Conservation (phyloP, 2,113 vertebrate genomes). For the Mesembrinibis cayennensis region DNA sequence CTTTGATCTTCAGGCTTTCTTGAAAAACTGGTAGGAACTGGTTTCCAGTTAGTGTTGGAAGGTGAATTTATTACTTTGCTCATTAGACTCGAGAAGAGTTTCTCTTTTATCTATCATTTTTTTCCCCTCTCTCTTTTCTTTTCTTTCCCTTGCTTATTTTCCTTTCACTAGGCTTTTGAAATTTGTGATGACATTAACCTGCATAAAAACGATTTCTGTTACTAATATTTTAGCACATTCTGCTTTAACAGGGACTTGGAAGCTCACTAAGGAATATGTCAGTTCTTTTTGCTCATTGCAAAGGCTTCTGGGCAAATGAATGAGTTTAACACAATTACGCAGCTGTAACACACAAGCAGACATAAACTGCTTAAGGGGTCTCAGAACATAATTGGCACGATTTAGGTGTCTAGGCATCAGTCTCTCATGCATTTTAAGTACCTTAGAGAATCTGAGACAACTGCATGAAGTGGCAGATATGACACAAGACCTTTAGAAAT, state of each 20-base stretch:
- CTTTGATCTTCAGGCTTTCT: constrained; percentile 32
- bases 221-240: not conserved
- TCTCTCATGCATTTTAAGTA: not conserved
- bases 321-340: not conserved
- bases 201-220: not conserved
- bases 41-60: constrained; percentile 26
- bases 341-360: not conserved
- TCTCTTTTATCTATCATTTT: not conserved
- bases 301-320: not conserved
- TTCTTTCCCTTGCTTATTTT: not conserved
- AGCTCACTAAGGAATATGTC: not conserved
- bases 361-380: not conserved
- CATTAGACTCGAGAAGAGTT: not conserved
- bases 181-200: not conserved
- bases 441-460: not conserved
- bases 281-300: not conserved
- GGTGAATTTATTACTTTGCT: constrained; percentile 17
- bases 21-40: constrained; percentile 27
- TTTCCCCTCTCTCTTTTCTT: rapidly evolving
- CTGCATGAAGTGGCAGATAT: not conserved
- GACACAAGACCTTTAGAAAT: not conserved
- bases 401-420: not conserved
- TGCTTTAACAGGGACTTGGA: not conserved
- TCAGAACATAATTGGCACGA: not conserved
- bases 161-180: not conserved